Evolutionary conservation across 2,888 invertebrate genomes (phyloP), one percentile per base, ranked within the genome.

Genomic region (Acanthacorydalis orientalis): DNA sequence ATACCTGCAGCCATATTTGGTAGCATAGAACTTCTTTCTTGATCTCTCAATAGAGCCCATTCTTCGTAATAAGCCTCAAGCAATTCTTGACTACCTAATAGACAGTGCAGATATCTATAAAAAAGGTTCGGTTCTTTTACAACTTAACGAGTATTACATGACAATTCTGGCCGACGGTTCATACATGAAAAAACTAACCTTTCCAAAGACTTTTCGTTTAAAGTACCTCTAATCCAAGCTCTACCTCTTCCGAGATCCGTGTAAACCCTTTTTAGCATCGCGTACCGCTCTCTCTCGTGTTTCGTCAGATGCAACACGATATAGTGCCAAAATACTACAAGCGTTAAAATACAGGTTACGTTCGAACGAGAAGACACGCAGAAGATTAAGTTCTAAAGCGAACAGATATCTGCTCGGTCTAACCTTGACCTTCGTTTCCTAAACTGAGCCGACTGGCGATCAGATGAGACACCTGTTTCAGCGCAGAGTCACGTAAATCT

Each of bases 161-260:
- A 23, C 6, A 23, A 23, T 6, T 23, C 23, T 6, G 23, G 6
- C 23, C 23, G 23, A 23, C 23, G 6, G 6, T 23, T 23, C 6
- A 23, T 23, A 23, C 2, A 23, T 23, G 2, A 23, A 23, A 23
- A 23, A 23, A 23, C 23, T 23, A 64, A 76, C 68, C 82, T 77
- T 59, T 90, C 89, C 41, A 96, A 69, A 0, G 91, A 88, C 56
- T 86, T 77, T 63, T 96, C 96, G 69, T 96, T 96, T 23, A 96
- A 71, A 4, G 89, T 74, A 14, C 91, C 83, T 53, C 95, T 73
- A 31, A 96, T 74, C 78, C 95, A 93, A 23, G 93, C 89, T 57
- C 88, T 76, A 16, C 86, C 86, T 56, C 85, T 74, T 12, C 91
- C 91, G 45, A 78, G 72, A 62, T 87, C 84, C 0, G 82, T 82